Base-by-base conservation (phyloP, 2,888 invertebrate genomes). In the Lithophane semibrunnea region DNA sequence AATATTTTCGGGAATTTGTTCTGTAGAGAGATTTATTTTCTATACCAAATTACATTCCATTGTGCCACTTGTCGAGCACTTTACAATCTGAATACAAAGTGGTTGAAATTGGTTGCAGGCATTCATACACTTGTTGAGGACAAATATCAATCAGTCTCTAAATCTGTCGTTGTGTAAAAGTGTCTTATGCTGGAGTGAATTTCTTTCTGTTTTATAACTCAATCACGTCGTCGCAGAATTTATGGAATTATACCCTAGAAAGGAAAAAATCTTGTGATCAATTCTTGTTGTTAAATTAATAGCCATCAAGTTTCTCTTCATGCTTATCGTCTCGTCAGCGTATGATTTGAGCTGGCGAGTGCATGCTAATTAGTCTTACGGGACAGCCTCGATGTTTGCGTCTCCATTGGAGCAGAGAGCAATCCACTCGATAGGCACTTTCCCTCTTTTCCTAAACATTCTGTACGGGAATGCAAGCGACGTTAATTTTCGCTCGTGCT, bases 381-480 rank as follows among this genome's bases (percentile, higher is more conserved):
- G 80, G 83, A 79, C 75, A 75, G 77, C 37, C 71, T 79, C 63
- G 64, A 63, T 73, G 77, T 61, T 58, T 71, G 88, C 89, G 85
- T 91, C 90, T 92, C 88, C 90, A 88, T 24, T 87, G 87, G 82
- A 90, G 91, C 95, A 93, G 92, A 86, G 74, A 88, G 68, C 42
- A 16, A 52, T 52, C 60, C 60, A 68, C 83, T 82, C 80, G 80
- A 77, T 81, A 72, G 81, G 83, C 92, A 94, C 95, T 95, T 95
- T 95, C 95, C 93, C 94, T 93, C 93, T 95, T 93, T 93, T 92
- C 93, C 92, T 90, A 89, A 89, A 88, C 90, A 91, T 91, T 92
- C 88, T 91, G 87, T 82, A 78, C 83, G 74, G 86, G 86, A 90
- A 91, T 90, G 80, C 86, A 72, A 82, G 83, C 87, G 74, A 89